Conservation (phyloP, 2,113 vertebrate genomes). For the Pseudopipra pipra region DNA sequence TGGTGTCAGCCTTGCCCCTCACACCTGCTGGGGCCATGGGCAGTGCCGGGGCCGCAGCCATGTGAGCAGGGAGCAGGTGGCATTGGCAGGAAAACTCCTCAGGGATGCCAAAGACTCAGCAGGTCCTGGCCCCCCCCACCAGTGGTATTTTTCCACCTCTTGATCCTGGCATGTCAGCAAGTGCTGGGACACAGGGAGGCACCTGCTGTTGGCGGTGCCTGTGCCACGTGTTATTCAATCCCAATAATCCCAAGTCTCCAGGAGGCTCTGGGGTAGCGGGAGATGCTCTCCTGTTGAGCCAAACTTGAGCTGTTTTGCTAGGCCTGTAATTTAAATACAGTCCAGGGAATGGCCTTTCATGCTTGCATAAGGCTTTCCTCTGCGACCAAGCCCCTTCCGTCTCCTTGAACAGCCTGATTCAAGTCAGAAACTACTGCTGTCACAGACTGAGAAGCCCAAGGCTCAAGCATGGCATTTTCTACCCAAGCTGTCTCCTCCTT, state of each 20-base stretch:
- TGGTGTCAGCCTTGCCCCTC: not conserved
- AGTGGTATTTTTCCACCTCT: conserved; percentile 13
- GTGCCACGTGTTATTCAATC: not conserved
- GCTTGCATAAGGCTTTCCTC: not conserved
- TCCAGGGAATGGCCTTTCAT: not conserved
- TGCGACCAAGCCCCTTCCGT: rapidly evolving
- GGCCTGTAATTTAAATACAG: not conserved
- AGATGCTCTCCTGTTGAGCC: not conserved
- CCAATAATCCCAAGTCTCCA: not conserved
- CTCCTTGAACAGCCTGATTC: not conserved
- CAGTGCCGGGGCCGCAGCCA: not conserved
- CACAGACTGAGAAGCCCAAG: not conserved
- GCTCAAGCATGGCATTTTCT: not conserved
- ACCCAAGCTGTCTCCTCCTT: not conserved
- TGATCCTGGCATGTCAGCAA: rapidly evolving
- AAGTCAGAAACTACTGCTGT: not conserved
- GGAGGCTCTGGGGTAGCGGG: not conserved
- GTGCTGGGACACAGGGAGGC: not conserved
- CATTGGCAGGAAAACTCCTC: not conserved
- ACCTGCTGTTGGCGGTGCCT: rapidly evolving
- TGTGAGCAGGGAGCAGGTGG: conserved; percentile 14
- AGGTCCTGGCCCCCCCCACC: not conserved
- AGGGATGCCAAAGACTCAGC: not conserved
- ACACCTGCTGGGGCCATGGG: rapidly evolving
- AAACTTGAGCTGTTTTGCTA: not conserved